Percentiles rank a stretch among this genome's conserved stretches.
These are phyloP conservation scores for Nylanderia fulva DNA, from an alignment of 1,140 invertebrate species.

Conservation along the genomic window DNA sequence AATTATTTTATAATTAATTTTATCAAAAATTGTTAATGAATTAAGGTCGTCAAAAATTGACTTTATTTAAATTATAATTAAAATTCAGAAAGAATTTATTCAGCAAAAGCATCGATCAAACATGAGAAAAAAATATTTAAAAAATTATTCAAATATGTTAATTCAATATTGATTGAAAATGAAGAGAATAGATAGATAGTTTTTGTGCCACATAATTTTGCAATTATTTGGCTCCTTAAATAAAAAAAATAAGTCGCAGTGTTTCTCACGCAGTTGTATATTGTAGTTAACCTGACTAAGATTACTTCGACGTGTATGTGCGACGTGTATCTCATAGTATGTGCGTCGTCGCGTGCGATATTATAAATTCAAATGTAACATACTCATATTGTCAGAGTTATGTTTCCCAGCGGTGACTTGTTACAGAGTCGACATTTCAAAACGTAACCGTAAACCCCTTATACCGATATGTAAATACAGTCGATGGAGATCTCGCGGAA, in stretches of 20 bases:
- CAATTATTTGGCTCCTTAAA: neutral
- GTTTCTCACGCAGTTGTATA: constrained; percentile 2
- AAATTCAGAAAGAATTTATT: too few relatives aligned
- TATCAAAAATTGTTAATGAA: too few relatives aligned
- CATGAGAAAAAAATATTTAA: too few relatives aligned
- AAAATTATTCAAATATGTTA: too few relatives aligned
- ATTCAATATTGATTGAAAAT: too few relatives aligned
- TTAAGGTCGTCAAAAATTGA: too few relatives aligned
- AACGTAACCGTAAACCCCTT: constrained; percentile 25
- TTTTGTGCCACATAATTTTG: too few relatives aligned
- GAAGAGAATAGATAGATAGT: too few relatives aligned
- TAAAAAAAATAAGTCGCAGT: neutral
- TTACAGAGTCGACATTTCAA: constrained; percentile 52
- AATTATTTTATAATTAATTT: too few relatives aligned
- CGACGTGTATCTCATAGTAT: constrained; percentile 18
- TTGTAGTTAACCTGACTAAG: constrained; percentile 22
- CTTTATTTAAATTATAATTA: too few relatives aligned
- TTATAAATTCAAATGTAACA: constrained; percentile 62
- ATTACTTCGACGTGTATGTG: constrained; percentile 34
- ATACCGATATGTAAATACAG: constrained; percentile 55
- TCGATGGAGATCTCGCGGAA: constrained; percentile 52
- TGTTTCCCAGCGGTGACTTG: constrained; percentile 46
- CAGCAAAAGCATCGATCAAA: too few relatives aligned
- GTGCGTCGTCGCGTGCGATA: constrained; percentile 6
- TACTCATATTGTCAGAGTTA: constrained; percentile 54